Conservation (phyloP, 2,888 invertebrate genomes). For the Fragum sueziense region DNA sequence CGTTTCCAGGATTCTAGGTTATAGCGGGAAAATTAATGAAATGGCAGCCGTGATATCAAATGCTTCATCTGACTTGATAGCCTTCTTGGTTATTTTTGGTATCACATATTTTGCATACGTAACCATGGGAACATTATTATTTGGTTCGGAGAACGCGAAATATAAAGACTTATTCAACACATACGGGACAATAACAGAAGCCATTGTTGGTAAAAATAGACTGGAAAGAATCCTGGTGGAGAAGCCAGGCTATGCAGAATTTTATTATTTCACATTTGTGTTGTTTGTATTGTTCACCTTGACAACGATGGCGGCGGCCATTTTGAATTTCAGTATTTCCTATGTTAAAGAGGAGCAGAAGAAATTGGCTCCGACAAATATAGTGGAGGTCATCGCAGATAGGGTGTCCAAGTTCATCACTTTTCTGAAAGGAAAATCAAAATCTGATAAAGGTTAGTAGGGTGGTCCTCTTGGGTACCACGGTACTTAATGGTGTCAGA, state of each 20-base stretch:
- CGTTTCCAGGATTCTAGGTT: conserved; percentile 81
- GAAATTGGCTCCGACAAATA: conserved; percentile 48
- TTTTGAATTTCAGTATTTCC: conserved; percentile 70
- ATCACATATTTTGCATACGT: conserved; percentile 78
- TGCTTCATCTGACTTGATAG: conserved; percentile 80
- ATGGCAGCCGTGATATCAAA: conserved; percentile 81
- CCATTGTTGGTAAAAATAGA: conserved; percentile 70
- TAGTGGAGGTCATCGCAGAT: conserved; percentile 53
- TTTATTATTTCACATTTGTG: conserved; percentile 69
- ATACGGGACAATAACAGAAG: conserved; percentile 81
- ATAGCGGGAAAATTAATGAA: conserved; percentile 83
- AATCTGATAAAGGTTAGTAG: neutral
- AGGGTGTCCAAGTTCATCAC: conserved; percentile 2
- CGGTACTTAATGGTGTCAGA: no score
- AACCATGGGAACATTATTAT: conserved; percentile 77
- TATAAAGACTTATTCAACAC: conserved; percentile 79
- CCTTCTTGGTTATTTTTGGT: conserved; percentile 82
- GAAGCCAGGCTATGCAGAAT: conserved; percentile 65
- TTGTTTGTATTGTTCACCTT: conserved; percentile 70
- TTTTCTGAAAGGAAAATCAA: neutral
- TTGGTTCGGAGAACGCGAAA: conserved; percentile 72
- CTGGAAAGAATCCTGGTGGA: conserved; percentile 60
- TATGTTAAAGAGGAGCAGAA: conserved; percentile 54
- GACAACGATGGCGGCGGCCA: conserved; percentile 71
- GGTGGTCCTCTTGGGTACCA: no score